Base-by-base conservation (phyloP, 2,888 invertebrate genomes). In the Ligdia adustata region DNA sequence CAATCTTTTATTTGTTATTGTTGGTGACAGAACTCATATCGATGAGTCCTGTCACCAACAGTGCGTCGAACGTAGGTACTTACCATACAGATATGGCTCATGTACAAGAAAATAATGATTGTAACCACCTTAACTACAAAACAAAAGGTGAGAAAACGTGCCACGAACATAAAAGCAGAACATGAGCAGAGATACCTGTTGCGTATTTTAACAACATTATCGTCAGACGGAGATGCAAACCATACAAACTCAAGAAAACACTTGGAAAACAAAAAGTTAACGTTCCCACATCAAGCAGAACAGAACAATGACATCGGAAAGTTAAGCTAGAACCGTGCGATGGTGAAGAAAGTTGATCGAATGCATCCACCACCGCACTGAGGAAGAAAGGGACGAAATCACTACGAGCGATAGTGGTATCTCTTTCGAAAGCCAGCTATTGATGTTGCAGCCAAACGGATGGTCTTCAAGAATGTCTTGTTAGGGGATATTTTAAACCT, bases 291-390 rank as follows among this genome's bases (percentile, higher is more conserved):
- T 71, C 1, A 6, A 22, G 69, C 56, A 53, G 41, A 37, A 42
- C 60, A 22, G 67, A 72, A 84, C 85, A 84, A 84, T 82, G 72
- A 69, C 69, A 64, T 75, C 83, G 77, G 83, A 85, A 83, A 85
- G 83, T 81, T 78, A 77, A 74, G 84, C 75, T 82, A 80, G 81
- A 69, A 63, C 66, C 42, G 55, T 57, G 58, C 62, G 62, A 64
- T 64, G 65, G 62, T 65, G 69, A 79, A 70, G 82, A 82, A 82
- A 84, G 82, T 77, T 74, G 66, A 68, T 66, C 57, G 62, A 66
- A 63, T 62, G 62, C 63, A 56, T 44, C 50, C 26, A 38, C 31
- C 39, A 29, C 43, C 38, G 33, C 42, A 29, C 37, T 22, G 37
- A 39, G 14, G 18, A 27, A 42, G 53, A 58, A 22, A 52, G 42